These are phyloP conservation scores for Archips crataeganus DNA, from an alignment of 2,888 invertebrate species.

Conservation along the genomic window DNA sequence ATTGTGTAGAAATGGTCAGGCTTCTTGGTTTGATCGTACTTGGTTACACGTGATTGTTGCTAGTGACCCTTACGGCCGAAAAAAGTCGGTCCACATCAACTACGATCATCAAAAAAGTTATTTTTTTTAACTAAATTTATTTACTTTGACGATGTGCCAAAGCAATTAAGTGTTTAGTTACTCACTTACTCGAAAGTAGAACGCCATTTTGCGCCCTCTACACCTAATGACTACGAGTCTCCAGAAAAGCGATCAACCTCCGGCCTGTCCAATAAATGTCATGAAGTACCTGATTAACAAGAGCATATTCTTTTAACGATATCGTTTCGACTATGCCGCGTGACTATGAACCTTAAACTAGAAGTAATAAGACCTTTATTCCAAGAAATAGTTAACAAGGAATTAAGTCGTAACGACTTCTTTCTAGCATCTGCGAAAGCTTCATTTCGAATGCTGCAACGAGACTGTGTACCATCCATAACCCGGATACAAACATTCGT, in stretches of 20 bases:
- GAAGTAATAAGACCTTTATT: neutral
- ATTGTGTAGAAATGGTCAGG: too few relatives aligned
- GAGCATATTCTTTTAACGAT: constrained; percentile 51
- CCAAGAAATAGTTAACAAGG: neutral
- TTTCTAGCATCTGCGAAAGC: neutral
- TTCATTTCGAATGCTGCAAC: neutral
- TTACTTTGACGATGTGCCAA: too few relatives aligned
- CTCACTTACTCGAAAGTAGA: too few relatives aligned
- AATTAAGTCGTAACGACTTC: constrained; percentile 8
- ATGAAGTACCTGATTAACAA: constrained; percentile 62
- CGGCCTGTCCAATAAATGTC: constrained; percentile 64
- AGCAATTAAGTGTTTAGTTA: too few relatives aligned
- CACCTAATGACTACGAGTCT: constrained; percentile 5
- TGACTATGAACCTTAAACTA: neutral
- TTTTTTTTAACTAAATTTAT: too few relatives aligned
- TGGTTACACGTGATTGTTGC: too few relatives aligned
- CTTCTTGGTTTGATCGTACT: too few relatives aligned
- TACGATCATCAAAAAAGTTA: too few relatives aligned
- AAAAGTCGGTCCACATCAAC: too few relatives aligned
- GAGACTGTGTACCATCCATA: neutral
- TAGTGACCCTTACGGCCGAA: too few relatives aligned
- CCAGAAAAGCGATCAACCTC: constrained; percentile 45
- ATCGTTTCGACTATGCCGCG: constrained; percentile 7
- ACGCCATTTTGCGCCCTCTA: neutral
- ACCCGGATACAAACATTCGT: neutral